Evolutionary conservation across 2,797 vertebrate genomes (phyloP), one percentile per base, ranked within the genome.

Genomic region (Gobionotothen gibberifrons): DNA sequence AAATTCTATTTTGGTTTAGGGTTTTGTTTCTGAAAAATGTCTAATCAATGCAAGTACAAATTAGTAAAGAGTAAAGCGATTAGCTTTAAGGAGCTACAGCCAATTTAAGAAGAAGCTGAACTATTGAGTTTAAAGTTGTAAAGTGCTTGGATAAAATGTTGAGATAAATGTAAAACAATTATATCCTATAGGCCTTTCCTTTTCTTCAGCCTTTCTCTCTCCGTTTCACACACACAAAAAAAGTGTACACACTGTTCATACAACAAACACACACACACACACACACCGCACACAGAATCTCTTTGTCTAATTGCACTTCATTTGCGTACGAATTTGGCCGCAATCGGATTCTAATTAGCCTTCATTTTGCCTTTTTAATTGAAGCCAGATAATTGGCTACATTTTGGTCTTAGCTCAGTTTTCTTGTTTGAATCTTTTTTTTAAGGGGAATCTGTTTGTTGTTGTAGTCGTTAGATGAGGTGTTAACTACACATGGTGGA

Each of bases 281-380:
- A 71, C 46, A 57, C 3, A 60, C 13, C 11, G 21, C 21, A 72
- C 52, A 26, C 52, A 36, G 17, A 71, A 47, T 62, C 36, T 64
- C 26, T 59, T 65, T 81, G 70, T 69, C 52, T 75, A 59, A 53
- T 53, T 79, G 16, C 32, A 39, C 21, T 60, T 72, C 19, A 39
- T 77, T 77, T 49, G 56, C 29, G 16, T 19, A 53, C 39, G 49
- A 62, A 62, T 72, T 80, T 63, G 56, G 36, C 60, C 54, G 19
- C 69, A 66, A 44, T 77, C 56, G 61, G 56, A 66, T 71, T 58
- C 46, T 76, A 78, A 85, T 78, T 64, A 85, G 43, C 14, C 16
- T 44, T 68, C 57, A 67, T 66, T 69, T 58, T 46, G 47, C 26
- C 11, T 21, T 66, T 79, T 58, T 36, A 36, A 69, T 48, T 2